Base-by-base conservation (phyloP, 1,140 invertebrate genomes). In the Drosophila serrata region DNA sequence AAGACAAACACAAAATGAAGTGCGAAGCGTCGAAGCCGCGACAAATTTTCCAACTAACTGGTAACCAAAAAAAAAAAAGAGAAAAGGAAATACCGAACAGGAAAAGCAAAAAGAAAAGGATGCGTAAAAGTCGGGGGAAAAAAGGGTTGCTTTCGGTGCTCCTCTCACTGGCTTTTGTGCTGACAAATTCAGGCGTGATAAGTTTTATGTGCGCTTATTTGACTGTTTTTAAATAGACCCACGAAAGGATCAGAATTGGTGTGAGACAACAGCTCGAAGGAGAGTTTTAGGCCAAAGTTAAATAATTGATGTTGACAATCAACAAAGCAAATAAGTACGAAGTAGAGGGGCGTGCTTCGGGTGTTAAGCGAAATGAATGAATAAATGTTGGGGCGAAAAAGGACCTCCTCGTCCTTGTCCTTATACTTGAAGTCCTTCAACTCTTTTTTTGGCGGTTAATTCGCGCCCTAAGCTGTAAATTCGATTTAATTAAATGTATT, bases 301-400 rank as follows among this genome's bases (percentile, higher is more conserved):
- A 91, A 91, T 91, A 91, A 91, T 91, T 91, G 90, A 91, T 91
- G 90, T 85, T 90, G 90, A 91, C 90, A 91, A 91, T 91, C 90
- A 91, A 76, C 79, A 82, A 80, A 75, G 82, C 85, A 91, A 91
- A 91, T 90, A 90, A 88, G 84, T 80, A 87, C n/a, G 53, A 68
- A 67, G 82, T 39, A 69, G 35, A 68, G 27, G 62, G 62, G 65
- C 51, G 65, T 70, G 61, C 42, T 53, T 19, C 4, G 51, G 43
- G 79, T 60, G 79, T 39, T 46, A 42, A 45, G 37, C 40, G 40
- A 78, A 86, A 72, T 79, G 65, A 81, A 79, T 73, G 82, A 85
- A 81, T 67, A 78, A 72, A 60, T 64, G 57, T 49, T 35, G 27
- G 55, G 61, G 56, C 68, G 31, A 37, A 5, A 8, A 22, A 82